A percentile compares a stretch with the other conserved stretches of the same genome.
Evolutionary conservation across 2,113 vertebrate species (phyloP).

Genomic region (Sapajus apella): DNA sequence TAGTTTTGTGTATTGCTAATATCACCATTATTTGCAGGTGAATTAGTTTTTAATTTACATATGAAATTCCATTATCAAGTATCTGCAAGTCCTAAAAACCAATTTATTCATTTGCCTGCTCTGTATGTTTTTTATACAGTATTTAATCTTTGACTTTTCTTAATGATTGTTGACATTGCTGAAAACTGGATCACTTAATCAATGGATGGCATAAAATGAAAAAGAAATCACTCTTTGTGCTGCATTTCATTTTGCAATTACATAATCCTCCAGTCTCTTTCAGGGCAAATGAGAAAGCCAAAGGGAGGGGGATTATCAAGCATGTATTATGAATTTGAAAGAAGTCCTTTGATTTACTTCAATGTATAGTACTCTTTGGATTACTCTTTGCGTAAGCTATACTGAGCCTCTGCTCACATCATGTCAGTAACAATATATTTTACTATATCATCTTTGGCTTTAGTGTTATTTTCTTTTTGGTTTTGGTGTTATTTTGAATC

Average conservation of each 20-base stretch:
- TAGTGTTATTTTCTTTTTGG: neutral
- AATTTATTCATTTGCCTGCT: conserved; percentile 9
- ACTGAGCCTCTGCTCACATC: neutral
- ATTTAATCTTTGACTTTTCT: conserved; percentile 59
- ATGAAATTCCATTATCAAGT: conserved; percentile 55
- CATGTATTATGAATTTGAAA: neutral
- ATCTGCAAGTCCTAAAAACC: conserved; percentile 59
- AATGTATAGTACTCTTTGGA: neutral
- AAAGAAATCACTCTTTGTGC: conserved; percentile 47
- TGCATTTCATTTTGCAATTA: conserved; percentile 55
- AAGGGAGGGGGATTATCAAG: neutral
- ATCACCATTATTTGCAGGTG: conserved; percentile 45
- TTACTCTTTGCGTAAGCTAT: neutral
- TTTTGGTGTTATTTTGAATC: conserved; percentile 8
- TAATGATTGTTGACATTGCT: conserved; percentile 51
- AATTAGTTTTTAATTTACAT: conserved; percentile 62
- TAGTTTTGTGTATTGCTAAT: conserved; percentile 46
- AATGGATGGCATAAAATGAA: neutral
- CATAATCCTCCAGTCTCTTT: neutral
- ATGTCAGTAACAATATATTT: neutral
- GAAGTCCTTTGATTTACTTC: neutral
- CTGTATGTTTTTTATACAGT: conserved; percentile 62
- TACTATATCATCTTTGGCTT: neutral
- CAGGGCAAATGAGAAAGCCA: neutral
- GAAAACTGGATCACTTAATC: conserved; percentile 57